Evolutionary conservation across 2,797 vertebrate genomes (phyloP).

Genomic region (Melopsittacus undulatus): DNA sequence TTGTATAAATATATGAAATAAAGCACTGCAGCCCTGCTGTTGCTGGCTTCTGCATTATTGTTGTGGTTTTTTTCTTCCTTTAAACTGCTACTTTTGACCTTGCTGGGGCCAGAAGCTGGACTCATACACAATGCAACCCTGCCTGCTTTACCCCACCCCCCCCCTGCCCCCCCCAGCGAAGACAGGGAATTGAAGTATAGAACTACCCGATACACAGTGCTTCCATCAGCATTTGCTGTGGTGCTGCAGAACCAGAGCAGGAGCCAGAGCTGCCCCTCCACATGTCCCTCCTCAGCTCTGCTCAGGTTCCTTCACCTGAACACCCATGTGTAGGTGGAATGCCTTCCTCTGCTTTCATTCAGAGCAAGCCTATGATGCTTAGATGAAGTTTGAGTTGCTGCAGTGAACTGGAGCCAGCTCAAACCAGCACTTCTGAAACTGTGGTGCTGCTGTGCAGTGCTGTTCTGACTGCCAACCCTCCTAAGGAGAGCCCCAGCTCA

Average conservation of each 20-base stretch:
- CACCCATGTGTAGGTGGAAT: no score
- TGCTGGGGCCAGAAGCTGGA: accelerated
- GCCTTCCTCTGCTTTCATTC: background rate
- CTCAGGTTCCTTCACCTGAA: background rate
- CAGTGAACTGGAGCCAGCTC: background rate
- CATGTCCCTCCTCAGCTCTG: background rate
- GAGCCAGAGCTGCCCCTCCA: background rate
- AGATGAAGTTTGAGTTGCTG: background rate
- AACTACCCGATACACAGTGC: background rate
- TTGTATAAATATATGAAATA: background rate
- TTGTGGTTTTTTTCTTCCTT: background rate
- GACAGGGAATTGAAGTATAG: background rate
- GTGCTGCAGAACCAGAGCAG: background rate
- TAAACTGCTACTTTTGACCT: background rate
- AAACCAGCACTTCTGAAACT: background rate
- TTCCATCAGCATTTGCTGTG: background rate
- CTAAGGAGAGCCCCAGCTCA: background rate
- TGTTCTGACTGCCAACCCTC: background rate
- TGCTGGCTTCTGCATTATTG: background rate
- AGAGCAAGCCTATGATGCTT: background rate
- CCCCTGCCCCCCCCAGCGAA: background rate
- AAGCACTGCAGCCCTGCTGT: background rate
- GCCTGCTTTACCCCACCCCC: background rate
- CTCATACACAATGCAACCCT: background rate
- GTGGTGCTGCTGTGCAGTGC: background rate